A percentile compares a stretch with the other conserved stretches of the same genome.
phyloP scores from a whole-genome alignment of 2,797 vertebrate species.

The Taenioides sp. region DNA sequence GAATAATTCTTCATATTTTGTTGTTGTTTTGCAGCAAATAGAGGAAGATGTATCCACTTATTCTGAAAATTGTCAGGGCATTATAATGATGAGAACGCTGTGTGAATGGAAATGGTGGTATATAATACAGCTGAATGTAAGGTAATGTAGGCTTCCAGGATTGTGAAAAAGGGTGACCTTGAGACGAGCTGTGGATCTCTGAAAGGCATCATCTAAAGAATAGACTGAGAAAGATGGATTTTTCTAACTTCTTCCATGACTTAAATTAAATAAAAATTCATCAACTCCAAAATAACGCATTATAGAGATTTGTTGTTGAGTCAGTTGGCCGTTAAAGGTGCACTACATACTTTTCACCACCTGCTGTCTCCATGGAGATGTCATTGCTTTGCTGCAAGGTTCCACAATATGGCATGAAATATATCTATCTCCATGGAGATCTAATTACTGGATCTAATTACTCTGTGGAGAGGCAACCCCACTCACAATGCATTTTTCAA shows the following conservation, averaged over 20 bases:
- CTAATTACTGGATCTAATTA: no score
- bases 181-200: not conserved
- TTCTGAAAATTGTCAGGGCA: not conserved
- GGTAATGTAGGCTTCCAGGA: not conserved
- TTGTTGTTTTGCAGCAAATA: not conserved
- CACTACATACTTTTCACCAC: no score
- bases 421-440: no score
- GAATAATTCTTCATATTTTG: not conserved
- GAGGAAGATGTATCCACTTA: not conserved
- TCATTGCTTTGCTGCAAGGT: no score
- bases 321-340: no score
- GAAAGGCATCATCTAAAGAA: not conserved
- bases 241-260: not conserved
- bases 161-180: conserved; percentile 7
- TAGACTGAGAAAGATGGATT: not conserved
- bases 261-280: no score
- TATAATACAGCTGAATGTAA: not conserved
- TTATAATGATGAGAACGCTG: not conserved
- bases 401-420: no score
- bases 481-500: no score
- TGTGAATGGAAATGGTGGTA: not conserved
- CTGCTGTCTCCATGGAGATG: no score
- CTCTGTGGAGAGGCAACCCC: no score
- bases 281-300: not conserved
- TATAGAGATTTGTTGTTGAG: not conserved